Percentiles rank a stretch among this genome's conserved stretches.
Evolutionary conservation across 2,797 vertebrate genomes (phyloP).

Genomic region (Remorina albescens): DNA sequence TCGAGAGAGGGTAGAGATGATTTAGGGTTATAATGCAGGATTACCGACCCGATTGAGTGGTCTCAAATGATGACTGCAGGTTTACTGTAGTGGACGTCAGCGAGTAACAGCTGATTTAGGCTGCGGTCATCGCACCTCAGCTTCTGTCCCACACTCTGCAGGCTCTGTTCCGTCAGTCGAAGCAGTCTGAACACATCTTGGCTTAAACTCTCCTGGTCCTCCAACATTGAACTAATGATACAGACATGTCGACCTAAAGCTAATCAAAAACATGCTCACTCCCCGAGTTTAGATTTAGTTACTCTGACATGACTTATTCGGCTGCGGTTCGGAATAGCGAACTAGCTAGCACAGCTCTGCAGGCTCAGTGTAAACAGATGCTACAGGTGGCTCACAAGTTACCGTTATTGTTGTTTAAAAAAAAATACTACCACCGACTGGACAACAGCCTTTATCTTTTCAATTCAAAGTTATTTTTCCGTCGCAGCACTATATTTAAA

Average conservation of each 20-base stretch:
- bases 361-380: constrained; percentile 68
- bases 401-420: constrained; percentile 9
- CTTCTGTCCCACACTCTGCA: constrained; percentile 81
- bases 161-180: constrained; percentile 80
- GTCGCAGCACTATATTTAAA: not conserved
- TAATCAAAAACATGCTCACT: not conserved
- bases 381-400: constrained; percentile 65
- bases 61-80: not conserved
- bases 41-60: not conserved
- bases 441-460: not conserved
- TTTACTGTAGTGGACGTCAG: not conserved
- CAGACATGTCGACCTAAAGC: not conserved
- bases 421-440: not conserved
- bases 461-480: fast-evolving
- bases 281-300: not conserved
- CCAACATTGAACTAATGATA: constrained; percentile 45
- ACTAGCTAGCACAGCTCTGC: constrained; percentile 26
- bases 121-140: constrained; percentile 68
- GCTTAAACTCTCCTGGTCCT: constrained; percentile 72
- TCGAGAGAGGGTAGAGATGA: not conserved
- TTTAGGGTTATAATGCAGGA: not conserved
- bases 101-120: not conserved
- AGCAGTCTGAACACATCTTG: constrained; percentile 79
- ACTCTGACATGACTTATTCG: not conserved
- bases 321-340: not conserved